These are phyloP conservation scores for Emydoidea blandingii DNA, from an alignment of 2,797 vertebrate species.

Conservation along the genomic window DNA sequence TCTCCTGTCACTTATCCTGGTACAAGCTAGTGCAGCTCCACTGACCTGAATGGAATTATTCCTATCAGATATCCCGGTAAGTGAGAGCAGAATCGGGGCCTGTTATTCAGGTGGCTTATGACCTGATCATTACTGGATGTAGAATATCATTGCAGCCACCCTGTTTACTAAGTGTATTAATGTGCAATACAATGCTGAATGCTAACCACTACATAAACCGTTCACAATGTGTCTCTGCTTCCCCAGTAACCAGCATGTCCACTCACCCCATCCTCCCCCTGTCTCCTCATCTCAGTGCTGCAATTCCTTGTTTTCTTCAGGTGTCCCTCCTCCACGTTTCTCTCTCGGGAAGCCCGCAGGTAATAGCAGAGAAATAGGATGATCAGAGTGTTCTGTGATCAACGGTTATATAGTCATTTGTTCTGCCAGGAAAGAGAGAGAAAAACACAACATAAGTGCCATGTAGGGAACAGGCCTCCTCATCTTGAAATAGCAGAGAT, in stretches of 20 bases:
- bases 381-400: slow-evolving; percentile 70
- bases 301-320: slow-evolving; percentile 4
- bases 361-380: slow-evolving; percentile 65
- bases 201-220: slow-evolving; percentile 13
- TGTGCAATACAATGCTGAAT: not conserved
- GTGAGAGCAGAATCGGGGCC: not conserved
- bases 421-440: slow-evolving; percentile 77
- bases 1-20: not conserved
- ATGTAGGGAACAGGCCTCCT: slow-evolving; percentile 23
- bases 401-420: slow-evolving; percentile 61
- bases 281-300: slow-evolving; percentile 52
- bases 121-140: not conserved
- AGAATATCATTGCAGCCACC: not conserved
- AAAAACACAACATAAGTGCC: slow-evolving; percentile 59
- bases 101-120: not conserved
- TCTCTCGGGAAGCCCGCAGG: slow-evolving; percentile 52
- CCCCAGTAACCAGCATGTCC: slow-evolving; percentile 5
- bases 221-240: slow-evolving; percentile 10
- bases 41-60: not conserved
- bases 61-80: not conserved
- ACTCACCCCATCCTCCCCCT: slow-evolving; percentile 59
- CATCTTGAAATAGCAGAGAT: not conserved
- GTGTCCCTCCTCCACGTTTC: slow-evolving; percentile 51
- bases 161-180: not conserved
- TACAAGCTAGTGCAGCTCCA: not conserved